phyloP scores from a whole-genome alignment of 1,140 invertebrate species.

The Sitobion miscanthi region DNA sequence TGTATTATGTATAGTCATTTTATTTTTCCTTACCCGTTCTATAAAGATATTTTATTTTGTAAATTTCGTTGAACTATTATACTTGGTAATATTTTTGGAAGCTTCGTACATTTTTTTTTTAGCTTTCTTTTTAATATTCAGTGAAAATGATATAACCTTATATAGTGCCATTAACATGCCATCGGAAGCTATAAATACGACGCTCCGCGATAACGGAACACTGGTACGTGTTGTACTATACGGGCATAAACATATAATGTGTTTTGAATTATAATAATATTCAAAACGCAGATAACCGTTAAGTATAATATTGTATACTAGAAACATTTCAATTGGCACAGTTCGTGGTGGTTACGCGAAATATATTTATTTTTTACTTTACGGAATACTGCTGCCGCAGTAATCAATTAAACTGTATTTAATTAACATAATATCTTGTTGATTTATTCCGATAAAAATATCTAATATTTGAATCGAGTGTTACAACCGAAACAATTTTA shows the following conservation, averaged over 20 bases:
- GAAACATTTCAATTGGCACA: constrained; percentile 1
- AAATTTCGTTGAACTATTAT: not conserved
- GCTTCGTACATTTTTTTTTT: not conserved
- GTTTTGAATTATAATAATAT: constrained; percentile 47
- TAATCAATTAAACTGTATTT: not conserved
- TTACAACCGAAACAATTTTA: not conserved
- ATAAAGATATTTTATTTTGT: not conserved
- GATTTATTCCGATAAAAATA: not conserved
- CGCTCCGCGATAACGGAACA: constrained; percentile 4
- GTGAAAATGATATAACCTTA: constrained; percentile 35
- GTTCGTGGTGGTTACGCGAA: not conserved
- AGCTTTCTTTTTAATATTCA: not conserved
- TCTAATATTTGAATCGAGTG: not conserved
- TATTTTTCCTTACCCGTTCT: not conserved
- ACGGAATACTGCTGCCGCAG: not conserved
- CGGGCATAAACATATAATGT: constrained; percentile 35
- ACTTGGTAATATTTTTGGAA: constrained; percentile 4
- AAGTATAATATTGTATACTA: not conserved
- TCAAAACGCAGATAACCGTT: constrained; percentile 36
- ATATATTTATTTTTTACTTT: not conserved
- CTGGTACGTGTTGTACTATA: constrained; percentile 30
- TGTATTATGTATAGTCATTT: not conserved
- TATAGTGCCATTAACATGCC: constrained; percentile 28
- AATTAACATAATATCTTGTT: not conserved
- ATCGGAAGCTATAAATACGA: constrained; percentile 50